These are phyloP conservation scores for Leptonema lineaticorne DNA, from an alignment of 1,140 invertebrate genomes.

Conservation along the genomic window DNA sequence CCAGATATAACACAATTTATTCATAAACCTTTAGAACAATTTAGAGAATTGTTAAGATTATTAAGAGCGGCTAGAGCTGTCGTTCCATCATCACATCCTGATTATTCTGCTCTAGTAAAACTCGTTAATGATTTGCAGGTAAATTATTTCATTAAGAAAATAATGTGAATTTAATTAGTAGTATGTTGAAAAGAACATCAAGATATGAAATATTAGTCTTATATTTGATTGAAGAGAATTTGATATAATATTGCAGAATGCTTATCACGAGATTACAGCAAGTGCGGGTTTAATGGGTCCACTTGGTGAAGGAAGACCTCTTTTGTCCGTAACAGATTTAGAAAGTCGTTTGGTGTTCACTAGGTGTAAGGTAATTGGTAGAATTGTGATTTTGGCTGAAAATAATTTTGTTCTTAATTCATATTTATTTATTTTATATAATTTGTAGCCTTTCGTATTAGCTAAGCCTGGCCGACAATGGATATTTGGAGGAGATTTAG, in stretches of 20 bases:
- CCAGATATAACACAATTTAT: conserved; percentile 81
- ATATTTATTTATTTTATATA: neutral
- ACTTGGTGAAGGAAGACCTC: conserved; percentile 73
- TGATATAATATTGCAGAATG: conserved; percentile 50
- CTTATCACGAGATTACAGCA: conserved; percentile 77
- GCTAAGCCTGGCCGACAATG: conserved; percentile 79
- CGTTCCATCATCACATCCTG: conserved; percentile 51
- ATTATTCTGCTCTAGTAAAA: conserved; percentile 53
- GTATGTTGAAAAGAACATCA: no score
- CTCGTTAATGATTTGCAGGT: conserved; percentile 55
- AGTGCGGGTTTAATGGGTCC: conserved; percentile 81
- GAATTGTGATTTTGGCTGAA: neutral
- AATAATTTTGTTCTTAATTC: neutral
- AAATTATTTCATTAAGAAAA: conserved; percentile 1
- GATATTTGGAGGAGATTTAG: conserved; percentile 83
- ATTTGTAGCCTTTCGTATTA: conserved; percentile 72
- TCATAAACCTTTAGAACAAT: conserved; percentile 74
- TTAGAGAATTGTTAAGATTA: conserved; percentile 52
- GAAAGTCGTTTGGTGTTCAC: conserved; percentile 83
- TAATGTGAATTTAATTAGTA: no score
- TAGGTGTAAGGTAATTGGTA: conserved; percentile 69
- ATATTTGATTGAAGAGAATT: neutral
- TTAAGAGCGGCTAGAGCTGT: conserved; percentile 52
- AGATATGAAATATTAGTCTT: neutral
- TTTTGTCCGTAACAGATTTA: conserved; percentile 77